Conservation (phyloP, 2,888 invertebrate species). For the Eutolmus rufibarbis region DNA sequence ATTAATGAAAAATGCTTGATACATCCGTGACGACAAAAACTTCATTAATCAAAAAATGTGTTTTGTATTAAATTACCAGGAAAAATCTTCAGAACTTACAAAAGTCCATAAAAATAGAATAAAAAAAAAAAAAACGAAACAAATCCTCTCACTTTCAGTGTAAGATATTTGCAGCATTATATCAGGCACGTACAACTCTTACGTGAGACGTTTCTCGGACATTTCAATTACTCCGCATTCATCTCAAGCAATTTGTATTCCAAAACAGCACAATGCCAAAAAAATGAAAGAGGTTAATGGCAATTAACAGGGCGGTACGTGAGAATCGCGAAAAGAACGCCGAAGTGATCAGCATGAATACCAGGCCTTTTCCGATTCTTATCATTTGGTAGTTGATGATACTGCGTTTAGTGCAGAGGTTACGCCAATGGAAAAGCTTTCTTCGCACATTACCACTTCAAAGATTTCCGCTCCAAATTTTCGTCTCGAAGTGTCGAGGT, state of each 20-base stretch:
- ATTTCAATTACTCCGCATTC: conserved; percentile 35
- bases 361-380: background rate
- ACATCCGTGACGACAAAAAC: background rate
- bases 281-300: conserved; percentile 36
- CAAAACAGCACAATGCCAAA: background rate
- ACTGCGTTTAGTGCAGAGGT: background rate
- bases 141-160: conserved; percentile 18
- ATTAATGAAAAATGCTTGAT: background rate
- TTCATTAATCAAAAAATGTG: background rate
- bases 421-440: background rate
- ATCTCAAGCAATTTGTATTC: conserved; percentile 32
- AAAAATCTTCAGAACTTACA: background rate
- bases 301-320: conserved; percentile 32
- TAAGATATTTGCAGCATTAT: background rate
- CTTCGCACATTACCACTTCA: background rate
- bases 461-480: background rate
- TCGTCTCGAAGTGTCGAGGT: background rate
- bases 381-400: background rate
- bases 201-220: conserved; percentile 36
- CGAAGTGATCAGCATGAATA: background rate
- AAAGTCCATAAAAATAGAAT: background rate
- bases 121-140: background rate
- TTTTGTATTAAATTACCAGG: background rate
- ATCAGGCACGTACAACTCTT: conserved; percentile 24
- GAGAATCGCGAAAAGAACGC: background rate